Evolutionary conservation across 1,140 invertebrate genomes (phyloP).

Genomic region (Eciton burchellii): DNA sequence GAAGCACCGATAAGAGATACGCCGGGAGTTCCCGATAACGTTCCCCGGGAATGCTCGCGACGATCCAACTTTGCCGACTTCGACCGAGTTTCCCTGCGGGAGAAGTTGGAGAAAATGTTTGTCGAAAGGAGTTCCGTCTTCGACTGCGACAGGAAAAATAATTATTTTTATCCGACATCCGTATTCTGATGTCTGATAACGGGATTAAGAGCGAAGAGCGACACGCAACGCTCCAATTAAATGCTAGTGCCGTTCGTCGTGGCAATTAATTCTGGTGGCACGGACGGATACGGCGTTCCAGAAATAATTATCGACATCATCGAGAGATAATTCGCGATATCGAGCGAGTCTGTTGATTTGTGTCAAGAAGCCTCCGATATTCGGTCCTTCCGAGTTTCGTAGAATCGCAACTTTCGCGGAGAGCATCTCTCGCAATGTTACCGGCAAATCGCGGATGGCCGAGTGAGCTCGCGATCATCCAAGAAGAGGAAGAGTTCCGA

Average conservation of each 20-base stretch:
- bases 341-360: no score
- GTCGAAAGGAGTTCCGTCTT: slow-evolving; percentile 21
- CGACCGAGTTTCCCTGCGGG: slow-evolving; percentile 48
- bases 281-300: no score
- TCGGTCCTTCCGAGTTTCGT: no score
- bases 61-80: slow-evolving; percentile 52
- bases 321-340: neutral
- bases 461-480: slow-evolving; percentile 53
- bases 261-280: neutral
- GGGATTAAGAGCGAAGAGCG: neutral
- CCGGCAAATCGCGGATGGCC: slow-evolving; percentile 17
- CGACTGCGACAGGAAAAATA: slow-evolving; percentile 19
- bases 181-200: neutral
- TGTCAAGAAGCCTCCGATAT: no score
- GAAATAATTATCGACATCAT: neutral
- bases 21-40: slow-evolving; percentile 53
- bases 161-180: slow-evolving; percentile 44
- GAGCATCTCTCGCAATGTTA: neutral
- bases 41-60: slow-evolving; percentile 27
- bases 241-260: neutral
- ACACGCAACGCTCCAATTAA: neutral
- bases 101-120: slow-evolving; percentile 54
- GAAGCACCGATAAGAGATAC: slow-evolving; percentile 48
- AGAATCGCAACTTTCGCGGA: no score
- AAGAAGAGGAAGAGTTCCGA: slow-evolving; percentile 6